Conservation (phyloP, 2,113 vertebrate species). For the Heterochromis multidens region DNA sequence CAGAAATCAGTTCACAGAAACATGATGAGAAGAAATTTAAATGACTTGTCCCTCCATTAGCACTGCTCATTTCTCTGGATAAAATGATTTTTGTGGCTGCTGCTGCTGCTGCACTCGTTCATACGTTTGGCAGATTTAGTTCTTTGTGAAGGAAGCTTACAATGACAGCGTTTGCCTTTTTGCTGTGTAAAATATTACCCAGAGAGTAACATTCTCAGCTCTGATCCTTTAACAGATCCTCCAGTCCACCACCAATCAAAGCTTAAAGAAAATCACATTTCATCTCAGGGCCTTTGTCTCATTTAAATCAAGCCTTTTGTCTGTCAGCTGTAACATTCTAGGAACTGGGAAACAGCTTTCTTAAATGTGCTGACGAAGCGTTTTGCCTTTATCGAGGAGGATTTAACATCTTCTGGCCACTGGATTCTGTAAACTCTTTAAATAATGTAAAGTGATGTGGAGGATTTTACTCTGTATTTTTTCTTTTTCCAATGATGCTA, state of each 20-base stretch:
- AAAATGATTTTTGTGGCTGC: neutral
- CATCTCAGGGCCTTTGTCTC: neutral
- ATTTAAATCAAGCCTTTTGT: neutral
- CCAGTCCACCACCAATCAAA: neutral
- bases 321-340: neutral
- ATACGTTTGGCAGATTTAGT: conserved; percentile 14
- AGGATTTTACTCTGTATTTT: no score
- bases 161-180: neutral
- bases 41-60: neutral
- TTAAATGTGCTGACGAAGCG: neutral
- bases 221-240: neutral
- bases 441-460: neutral
- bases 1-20: neutral
- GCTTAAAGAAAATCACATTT: neutral
- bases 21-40: neutral
- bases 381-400: neutral
- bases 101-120: neutral
- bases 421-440: neutral
- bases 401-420: neutral
- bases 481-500: no score
- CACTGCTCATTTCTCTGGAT: neutral
- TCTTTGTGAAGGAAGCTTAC: neutral
- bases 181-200: neutral
- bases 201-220: neutral
- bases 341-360: neutral